Evolutionary conservation across 2,797 vertebrate species (phyloP).

Genomic region (Petrocephalus schoutedeni): DNA sequence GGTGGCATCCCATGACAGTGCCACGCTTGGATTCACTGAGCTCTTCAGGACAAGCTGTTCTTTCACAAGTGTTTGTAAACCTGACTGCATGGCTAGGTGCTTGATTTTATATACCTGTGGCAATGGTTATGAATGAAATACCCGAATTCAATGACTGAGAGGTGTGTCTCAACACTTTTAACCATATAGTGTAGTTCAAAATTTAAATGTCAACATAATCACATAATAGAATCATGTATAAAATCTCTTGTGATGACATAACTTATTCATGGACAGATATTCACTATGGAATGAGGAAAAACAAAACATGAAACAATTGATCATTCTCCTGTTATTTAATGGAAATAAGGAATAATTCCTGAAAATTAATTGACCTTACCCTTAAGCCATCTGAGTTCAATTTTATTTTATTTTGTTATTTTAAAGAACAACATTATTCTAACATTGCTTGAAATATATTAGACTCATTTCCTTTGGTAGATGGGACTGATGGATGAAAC

Average conservation of each 20-base stretch:
- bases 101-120: not conserved
- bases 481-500: constrained; percentile 79
- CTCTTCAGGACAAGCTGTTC: not conserved
- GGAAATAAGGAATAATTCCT: constrained; percentile 50
- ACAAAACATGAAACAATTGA: not conserved
- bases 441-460: constrained; percentile 47
- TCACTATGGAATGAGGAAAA: not conserved
- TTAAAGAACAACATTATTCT: constrained; percentile 61
- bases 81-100: not conserved
- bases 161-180: not conserved
- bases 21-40: not conserved
- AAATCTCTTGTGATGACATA: not conserved
- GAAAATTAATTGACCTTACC: constrained; percentile 63
- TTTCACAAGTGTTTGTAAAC: not conserved
- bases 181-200: not conserved
- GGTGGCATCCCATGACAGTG: not conserved
- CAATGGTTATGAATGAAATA: not conserved
- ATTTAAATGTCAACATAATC: not conserved
- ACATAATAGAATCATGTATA: not conserved
- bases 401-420: constrained; percentile 48
- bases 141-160: not conserved
- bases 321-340: not conserved
- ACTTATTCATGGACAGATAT: not conserved
- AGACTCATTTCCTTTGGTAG: constrained; percentile 70
- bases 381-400: constrained; percentile 64